Conservation (phyloP, 2,797 vertebrate genomes). For the Lutjanus argentimaculatus region DNA sequence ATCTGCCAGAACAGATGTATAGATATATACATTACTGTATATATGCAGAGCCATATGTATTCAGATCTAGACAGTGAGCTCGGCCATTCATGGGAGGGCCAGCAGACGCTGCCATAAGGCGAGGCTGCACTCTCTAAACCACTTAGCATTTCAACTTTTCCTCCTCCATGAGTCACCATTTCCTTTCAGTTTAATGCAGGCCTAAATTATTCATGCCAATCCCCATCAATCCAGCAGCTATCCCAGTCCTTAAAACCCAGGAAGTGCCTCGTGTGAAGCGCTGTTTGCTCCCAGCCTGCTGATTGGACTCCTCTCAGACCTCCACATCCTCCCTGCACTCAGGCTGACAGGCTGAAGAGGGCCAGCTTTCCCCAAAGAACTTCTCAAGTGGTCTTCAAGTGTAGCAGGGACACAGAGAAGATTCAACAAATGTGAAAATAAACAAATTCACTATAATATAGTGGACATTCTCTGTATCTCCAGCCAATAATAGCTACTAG, state of each 20-base stretch:
- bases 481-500: background rate
- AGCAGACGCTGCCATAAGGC: background rate
- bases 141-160: conserved; percentile 72
- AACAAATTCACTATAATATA: background rate
- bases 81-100: conserved; percentile 2
- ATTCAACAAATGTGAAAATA: background rate
- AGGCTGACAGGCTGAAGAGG: conserved; percentile 42
- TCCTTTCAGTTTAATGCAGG: conserved; percentile 72
- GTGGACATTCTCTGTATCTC: background rate
- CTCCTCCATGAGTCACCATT: conserved; percentile 76
- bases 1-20: conserved; percentile 3
- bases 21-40: background rate
- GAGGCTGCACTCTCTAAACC: conserved; percentile 59
- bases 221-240: conserved; percentile 67
- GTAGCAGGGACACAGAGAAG: background rate
- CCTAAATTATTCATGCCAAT: conserved; percentile 82
- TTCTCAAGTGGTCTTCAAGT: conserved; percentile 7
- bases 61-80: background rate
- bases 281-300: conserved; percentile 33
- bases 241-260: conserved; percentile 47
- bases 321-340: conserved; percentile 29
- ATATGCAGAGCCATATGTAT: background rate
- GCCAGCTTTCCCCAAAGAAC: background rate
- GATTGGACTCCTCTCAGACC: conserved; percentile 49
- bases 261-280: conserved; percentile 34